These are phyloP conservation scores for Cordilura impudica DNA, from an alignment of 2,888 invertebrate species.

Conservation along the genomic window DNA sequence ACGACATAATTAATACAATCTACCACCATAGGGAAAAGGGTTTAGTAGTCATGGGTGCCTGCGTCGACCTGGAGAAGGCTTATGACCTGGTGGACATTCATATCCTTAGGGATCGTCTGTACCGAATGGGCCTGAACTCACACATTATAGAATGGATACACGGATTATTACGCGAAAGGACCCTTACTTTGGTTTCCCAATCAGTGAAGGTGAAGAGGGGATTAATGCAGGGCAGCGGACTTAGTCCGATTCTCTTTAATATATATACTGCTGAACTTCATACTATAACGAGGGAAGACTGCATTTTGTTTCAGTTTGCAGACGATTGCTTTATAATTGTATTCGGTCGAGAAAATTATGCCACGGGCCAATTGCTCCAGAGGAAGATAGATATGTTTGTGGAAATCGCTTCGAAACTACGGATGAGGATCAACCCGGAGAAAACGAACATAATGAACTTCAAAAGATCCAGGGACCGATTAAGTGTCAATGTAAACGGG, in stretches of 20 bases:
- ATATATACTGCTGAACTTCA: not conserved
- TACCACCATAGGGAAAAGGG: no score
- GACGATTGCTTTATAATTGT: not conserved
- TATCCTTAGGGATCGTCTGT: not conserved
- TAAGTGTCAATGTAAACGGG: not conserved
- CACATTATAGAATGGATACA: not conserved
- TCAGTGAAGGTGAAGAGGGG: not conserved
- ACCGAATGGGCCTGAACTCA: not conserved
- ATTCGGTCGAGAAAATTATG: no score
- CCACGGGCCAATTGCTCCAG: no score
- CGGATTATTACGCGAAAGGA: not conserved
- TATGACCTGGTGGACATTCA: not conserved
- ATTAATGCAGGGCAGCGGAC: not conserved
- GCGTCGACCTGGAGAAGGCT: not conserved
- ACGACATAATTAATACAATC: not conserved
- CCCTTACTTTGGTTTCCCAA: not conserved
- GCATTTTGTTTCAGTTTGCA: not conserved
- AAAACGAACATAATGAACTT: not conserved
- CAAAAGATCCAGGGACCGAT: not conserved
- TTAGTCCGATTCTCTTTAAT: not conserved
- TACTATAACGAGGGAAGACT: no score
- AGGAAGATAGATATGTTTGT: not conserved
- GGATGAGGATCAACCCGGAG: not conserved
- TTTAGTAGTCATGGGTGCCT: not conserved
- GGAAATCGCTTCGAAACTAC: no score